Base-by-base conservation (phyloP, 1,140 invertebrate species). In the Pseudomyrmex concolor region DNA sequence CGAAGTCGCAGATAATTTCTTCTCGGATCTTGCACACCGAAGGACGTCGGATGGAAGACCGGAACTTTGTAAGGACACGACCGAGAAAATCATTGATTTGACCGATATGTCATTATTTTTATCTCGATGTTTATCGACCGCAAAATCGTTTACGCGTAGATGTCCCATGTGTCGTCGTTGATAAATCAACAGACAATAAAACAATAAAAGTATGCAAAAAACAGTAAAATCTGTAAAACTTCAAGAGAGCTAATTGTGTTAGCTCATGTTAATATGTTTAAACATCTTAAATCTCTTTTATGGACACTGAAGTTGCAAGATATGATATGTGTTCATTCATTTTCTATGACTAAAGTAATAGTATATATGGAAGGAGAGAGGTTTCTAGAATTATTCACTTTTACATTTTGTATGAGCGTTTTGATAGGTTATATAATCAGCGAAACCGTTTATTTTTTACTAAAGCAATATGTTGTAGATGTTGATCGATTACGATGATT, bases 11-110 rank as follows among this genome's bases (percentile, higher is more conserved):
- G 7, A 34, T 5, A 59, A 25, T 80, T 80, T 71, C 4, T 2
- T 19, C 25, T n/a, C 48, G 2, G 54, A 8, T 19, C 15, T 19
- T 19, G 22, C 5, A 15, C 1, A 2, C 2, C 51, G 66, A 80
- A 80, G 54, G 54, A 70, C 66, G 54, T 7, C 34, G 43, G 15
- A 80, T 25, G 3, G 8, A 0, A 1, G 0, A 22, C 54, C 54
- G 66, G 54, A 71, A 80, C 54, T 71, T 71, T 77, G 57, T 71
- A 71, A 80, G 66, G 66, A 71, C 66, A 8, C 66, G 76, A 0
- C 76, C 66, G 66, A 80, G 76, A 80, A 80, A 80, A 45, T 59
- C 66, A 71, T 12, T 60, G 66, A 59, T 43, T 80, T 70, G n/a
- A 60, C 68, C 19, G 13, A 80, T 71, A 3, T 70, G 22, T 7